A percentile compares a stretch with the other conserved stretches of the same genome.
phyloP scores from a whole-genome alignment of 2,113 vertebrate genomes.

The Lamprotornis superbus region DNA sequence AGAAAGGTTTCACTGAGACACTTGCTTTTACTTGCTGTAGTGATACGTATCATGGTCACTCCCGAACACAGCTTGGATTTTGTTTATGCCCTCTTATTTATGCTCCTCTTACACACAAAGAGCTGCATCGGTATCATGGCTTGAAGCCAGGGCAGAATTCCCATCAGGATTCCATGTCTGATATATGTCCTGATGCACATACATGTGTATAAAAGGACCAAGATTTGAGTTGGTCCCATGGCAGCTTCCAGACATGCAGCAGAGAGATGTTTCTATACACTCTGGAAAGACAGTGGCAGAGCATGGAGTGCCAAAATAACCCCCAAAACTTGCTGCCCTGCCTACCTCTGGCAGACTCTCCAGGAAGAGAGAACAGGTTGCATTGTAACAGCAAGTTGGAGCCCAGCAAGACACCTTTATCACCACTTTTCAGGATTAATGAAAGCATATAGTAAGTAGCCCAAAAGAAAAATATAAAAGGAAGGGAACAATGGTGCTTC shows the following conservation, averaged over 20 bases:
- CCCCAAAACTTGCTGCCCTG: background rate
- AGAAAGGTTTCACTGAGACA: background rate
- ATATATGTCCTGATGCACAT: accelerated
- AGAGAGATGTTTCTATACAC: background rate
- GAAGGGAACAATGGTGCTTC: background rate
- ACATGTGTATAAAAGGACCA: background rate
- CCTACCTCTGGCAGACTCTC: background rate
- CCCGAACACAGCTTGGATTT: background rate
- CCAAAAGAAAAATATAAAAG: background rate
- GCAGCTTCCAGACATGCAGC: background rate
- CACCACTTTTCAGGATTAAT: background rate
- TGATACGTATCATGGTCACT: background rate
- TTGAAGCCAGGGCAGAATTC: background rate
- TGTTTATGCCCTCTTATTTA: background rate
- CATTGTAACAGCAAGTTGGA: background rate
- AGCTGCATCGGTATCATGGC: background rate
- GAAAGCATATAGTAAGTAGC: background rate
- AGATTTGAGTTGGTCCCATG: background rate
- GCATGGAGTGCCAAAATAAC: background rate
- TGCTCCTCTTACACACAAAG: background rate
- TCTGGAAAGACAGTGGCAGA: background rate
- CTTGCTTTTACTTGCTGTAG: background rate
- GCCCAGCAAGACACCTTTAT: background rate
- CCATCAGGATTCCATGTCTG: background rate
- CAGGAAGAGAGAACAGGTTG: background rate